phyloP scores from a whole-genome alignment of 2,797 vertebrate genomes.

The Sus cebifrons region DNA sequence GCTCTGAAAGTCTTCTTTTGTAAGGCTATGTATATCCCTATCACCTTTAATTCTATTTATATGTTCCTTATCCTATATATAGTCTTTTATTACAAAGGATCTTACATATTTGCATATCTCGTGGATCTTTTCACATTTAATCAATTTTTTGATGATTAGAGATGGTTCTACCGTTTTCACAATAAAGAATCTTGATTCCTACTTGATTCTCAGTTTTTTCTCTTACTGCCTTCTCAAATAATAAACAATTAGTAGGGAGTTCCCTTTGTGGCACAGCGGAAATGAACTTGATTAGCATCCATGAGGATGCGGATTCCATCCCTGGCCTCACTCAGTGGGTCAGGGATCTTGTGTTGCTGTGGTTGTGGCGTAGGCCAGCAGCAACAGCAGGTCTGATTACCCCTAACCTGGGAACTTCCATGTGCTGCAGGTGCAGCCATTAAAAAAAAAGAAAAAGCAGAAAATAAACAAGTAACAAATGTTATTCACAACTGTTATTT shows the following conservation, averaged over 20 bases:
- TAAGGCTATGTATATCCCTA: neutral
- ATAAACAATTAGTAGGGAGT: neutral
- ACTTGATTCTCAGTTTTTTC: constrained; percentile 60
- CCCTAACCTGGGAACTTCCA: no score
- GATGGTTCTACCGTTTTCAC: constrained; percentile 51
- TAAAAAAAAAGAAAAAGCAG: no score
- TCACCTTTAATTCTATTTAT: constrained; percentile 32
- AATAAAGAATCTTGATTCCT: constrained; percentile 1
- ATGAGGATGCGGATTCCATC: no score
- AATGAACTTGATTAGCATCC: no score
- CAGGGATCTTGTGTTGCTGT: no score
- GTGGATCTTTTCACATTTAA: constrained; percentile 42
- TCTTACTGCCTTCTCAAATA: constrained; percentile 37
- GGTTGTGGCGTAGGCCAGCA: no score
- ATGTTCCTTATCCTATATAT: constrained; percentile 19
- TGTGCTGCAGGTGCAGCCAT: no score
- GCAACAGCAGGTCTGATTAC: no score
- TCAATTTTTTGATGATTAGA: neutral
- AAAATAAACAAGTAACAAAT: neutral
- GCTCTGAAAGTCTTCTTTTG: constrained; percentile 36
- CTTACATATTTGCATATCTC: constrained; percentile 25
- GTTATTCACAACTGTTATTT: neutral
- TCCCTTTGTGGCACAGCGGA: no score
- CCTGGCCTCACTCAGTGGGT: no score
- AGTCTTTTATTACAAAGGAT: constrained; percentile 39